Conservation (phyloP, 2,113 vertebrate genomes). For the Indri indri region DNA sequence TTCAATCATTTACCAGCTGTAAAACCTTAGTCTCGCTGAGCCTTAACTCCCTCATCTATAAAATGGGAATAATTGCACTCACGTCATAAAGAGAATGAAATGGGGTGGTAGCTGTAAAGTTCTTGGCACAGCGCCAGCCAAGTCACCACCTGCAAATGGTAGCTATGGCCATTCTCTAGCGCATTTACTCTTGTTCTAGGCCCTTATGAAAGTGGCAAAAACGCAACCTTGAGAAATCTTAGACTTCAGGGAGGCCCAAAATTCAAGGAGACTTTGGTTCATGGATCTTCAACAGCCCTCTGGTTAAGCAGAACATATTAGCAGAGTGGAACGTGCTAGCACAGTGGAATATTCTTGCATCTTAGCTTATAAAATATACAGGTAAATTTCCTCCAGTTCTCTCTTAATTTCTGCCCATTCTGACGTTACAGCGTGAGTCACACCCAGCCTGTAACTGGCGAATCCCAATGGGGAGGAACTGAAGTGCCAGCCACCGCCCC, state of each 20-base stretch:
- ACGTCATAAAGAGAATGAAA: not conserved
- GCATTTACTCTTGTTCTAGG: not conserved
- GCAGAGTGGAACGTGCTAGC: not conserved
- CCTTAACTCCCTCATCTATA: slow-evolving; percentile 27
- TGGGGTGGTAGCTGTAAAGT: not conserved
- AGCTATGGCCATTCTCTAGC: not conserved
- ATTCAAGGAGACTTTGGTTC: not conserved
- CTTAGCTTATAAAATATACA: not conserved
- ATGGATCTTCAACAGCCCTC: not conserved
- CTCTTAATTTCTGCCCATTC: not conserved
- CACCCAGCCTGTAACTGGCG: not conserved
- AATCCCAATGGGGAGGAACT: not conserved
- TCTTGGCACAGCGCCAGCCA: not conserved
- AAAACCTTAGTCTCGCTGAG: not conserved
- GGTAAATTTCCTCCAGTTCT: not conserved
- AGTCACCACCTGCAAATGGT: not conserved
- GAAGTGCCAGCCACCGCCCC: not conserved
- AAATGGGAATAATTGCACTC: not conserved
- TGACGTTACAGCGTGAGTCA: not conserved
- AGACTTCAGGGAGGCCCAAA: not conserved
- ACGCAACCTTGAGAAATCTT: not conserved
- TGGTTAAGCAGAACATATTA: not conserved
- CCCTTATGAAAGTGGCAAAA: not conserved
- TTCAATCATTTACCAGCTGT: not conserved
- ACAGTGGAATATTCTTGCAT: not conserved